Evolutionary conservation across 1,140 invertebrate species (phyloP).

Genomic region (Paralvinella palmiformis): DNA sequence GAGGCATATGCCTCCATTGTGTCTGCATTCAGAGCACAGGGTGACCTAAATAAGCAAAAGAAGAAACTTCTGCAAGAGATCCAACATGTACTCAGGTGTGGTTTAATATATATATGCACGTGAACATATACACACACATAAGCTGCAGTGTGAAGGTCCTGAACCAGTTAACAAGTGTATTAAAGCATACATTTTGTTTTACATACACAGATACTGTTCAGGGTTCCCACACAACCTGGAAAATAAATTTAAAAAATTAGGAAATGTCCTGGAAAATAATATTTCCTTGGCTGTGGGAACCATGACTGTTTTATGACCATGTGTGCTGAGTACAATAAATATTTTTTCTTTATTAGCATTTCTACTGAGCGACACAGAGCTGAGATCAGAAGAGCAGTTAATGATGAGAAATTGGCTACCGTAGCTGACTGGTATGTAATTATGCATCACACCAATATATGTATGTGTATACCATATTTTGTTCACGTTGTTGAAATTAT

Average conservation of each 20-base stretch:
- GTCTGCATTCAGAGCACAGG: constrained; percentile 84
- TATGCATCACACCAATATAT: not conserved
- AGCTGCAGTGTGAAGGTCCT: too few relatives aligned
- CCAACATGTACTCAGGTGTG: constrained; percentile 61
- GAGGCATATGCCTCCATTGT: constrained; percentile 84
- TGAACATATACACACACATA: too few relatives aligned
- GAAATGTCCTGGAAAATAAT: too few relatives aligned
- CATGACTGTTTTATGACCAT: constrained; percentile 4
- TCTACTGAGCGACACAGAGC: constrained; percentile 81
- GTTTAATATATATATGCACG: constrained; percentile 16
- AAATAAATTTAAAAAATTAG: too few relatives aligned
- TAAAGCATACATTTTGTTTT: too few relatives aligned
- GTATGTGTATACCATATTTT: constrained; percentile 27
- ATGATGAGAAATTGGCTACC: constrained; percentile 79
- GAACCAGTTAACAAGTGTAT: too few relatives aligned
- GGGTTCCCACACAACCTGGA: too few relatives aligned
- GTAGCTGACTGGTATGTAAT: constrained; percentile 76
- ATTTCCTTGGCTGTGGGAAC: not conserved
- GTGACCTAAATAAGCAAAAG: constrained; percentile 74
- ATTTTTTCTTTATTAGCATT: constrained; percentile 58
- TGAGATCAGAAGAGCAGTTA: constrained; percentile 80
- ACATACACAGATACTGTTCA: too few relatives aligned
- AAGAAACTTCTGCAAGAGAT: constrained; percentile 76
- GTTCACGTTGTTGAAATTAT: too few relatives aligned
- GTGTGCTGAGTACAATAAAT: too few relatives aligned